Conservation (phyloP, 1,140 invertebrate genomes). For the Drosophila pseudoananassae region DNA sequence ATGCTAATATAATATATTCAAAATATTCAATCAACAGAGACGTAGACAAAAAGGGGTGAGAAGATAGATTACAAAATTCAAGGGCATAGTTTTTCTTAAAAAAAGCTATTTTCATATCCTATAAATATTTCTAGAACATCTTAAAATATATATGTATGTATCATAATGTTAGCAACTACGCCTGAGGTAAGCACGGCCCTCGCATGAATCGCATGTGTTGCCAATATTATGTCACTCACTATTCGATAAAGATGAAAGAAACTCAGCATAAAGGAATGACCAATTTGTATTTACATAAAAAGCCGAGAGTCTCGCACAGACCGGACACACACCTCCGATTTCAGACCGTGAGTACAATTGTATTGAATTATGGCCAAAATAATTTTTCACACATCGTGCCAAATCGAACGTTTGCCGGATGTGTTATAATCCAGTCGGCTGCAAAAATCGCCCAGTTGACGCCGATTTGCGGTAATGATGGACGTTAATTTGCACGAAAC, state of each 20-base stretch:
- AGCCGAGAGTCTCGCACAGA: slow-evolving; percentile 33
- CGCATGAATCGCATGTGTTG: slow-evolving; percentile 20
- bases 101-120: too few species aligned
- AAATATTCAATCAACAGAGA: slow-evolving; percentile 6
- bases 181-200: slow-evolving; percentile 18
- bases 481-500: slow-evolving; percentile 40
- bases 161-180: not conserved
- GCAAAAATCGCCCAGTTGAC: slow-evolving; percentile 19
- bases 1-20: slow-evolving; percentile 33
- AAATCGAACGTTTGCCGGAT: slow-evolving; percentile 54
- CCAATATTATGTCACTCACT: slow-evolving; percentile 60
- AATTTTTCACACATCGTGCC: slow-evolving; percentile 62
- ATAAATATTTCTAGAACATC: too few species aligned
- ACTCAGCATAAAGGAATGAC: slow-evolving; percentile 49
- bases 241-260: slow-evolving; percentile 29
- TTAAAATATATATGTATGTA: too few species aligned
- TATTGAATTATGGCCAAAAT: slow-evolving; percentile 60
- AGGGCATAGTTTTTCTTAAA: not conserved
- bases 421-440: slow-evolving; percentile 42
- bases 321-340: slow-evolving; percentile 10
- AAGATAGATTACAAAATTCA: not conserved
- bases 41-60: not conserved
- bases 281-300: slow-evolving; percentile 57
- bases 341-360: slow-evolving; percentile 33
- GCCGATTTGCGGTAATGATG: slow-evolving; percentile 25